Percentiles rank a stretch among this genome's conserved stretches.
phyloP scores from a whole-genome alignment of 2,888 invertebrate genomes.

The Dicranocentrus wangi region DNA sequence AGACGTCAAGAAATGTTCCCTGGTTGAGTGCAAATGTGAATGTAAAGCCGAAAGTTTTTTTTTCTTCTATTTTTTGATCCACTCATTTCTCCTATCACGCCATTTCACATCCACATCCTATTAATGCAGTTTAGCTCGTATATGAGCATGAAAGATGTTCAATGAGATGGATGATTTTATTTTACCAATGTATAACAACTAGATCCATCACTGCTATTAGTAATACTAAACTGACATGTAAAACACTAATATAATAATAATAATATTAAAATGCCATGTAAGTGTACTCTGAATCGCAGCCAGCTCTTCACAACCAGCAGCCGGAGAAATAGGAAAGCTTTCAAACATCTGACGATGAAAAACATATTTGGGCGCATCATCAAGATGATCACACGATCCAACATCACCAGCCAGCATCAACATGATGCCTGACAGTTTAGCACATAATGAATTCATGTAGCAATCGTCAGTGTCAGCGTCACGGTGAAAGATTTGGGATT shows the following conservation, averaged over 20 bases:
- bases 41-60: constrained; percentile 31
- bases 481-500: constrained; percentile 56
- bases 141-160: constrained; percentile 35
- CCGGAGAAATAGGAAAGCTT: constrained; percentile 41
- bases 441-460: constrained; percentile 64
- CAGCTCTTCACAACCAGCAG: constrained; percentile 12
- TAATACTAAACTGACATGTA: constrained; percentile 41
- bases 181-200: constrained; percentile 40
- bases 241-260: constrained; percentile 50
- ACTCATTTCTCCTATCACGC: too few species aligned
- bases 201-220: too few species aligned
- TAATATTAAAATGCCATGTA: constrained; percentile 59
- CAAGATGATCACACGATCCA: constrained; percentile 60
- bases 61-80: constrained; percentile 18
- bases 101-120: constrained; percentile 17
- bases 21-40: constrained; percentile 49
- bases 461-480: constrained; percentile 64
- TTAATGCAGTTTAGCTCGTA: background rate
- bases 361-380: constrained; percentile 63
- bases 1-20: constrained; percentile 63
- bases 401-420: constrained; percentile 53
- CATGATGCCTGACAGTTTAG: constrained; percentile 61
- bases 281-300: constrained; percentile 38
- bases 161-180: constrained; percentile 69
- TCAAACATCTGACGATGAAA: constrained; percentile 68